A percentile compares a stretch with the other conserved stretches of the same genome.
These are phyloP conservation scores for Lithodes maja DNA, from an alignment of 2,888 invertebrate genomes.

Conservation along the genomic window DNA sequence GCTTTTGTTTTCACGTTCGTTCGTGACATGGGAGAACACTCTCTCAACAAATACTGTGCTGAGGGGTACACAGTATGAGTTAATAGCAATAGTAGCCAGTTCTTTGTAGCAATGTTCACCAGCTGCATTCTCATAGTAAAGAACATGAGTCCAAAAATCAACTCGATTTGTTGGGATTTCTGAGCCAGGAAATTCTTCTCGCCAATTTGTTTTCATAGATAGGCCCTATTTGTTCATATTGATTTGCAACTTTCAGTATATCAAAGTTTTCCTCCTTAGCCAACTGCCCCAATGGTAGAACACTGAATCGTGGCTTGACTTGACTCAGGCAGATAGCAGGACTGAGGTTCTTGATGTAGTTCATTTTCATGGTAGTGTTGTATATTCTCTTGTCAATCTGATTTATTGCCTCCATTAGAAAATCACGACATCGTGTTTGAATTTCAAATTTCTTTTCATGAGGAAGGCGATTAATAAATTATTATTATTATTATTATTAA, in stretches of 20 bases:
- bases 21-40: too few relatives aligned
- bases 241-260: constrained; percentile 11
- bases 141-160: too few relatives aligned
- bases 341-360: constrained; percentile 22
- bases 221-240: background rate
- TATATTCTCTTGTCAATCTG: constrained; percentile 18
- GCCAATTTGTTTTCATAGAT: constrained; percentile 6
- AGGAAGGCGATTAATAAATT: too few relatives aligned
- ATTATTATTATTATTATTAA: too few relatives aligned
- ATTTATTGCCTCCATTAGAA: constrained; percentile 14
- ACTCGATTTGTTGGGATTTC: too few relatives aligned
- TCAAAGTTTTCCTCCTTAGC: constrained; percentile 22
- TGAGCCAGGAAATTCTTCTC: too few relatives aligned
- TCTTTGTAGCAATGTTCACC: too few relatives aligned
- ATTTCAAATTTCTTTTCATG: background rate
- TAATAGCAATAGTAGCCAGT: too few relatives aligned
- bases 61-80: too few relatives aligned
- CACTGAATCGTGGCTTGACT: constrained; percentile 8
- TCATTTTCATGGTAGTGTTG: constrained; percentile 27
- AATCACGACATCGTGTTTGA: background rate
- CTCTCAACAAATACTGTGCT: too few relatives aligned
- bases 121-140: too few relatives aligned
- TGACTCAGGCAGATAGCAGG: constrained; percentile 10
- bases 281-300: constrained; percentile 5
- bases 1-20: too few relatives aligned